Evolutionary conservation across 2,888 invertebrate species (phyloP).

Genomic region (Lepidocyrtinus sp.): DNA sequence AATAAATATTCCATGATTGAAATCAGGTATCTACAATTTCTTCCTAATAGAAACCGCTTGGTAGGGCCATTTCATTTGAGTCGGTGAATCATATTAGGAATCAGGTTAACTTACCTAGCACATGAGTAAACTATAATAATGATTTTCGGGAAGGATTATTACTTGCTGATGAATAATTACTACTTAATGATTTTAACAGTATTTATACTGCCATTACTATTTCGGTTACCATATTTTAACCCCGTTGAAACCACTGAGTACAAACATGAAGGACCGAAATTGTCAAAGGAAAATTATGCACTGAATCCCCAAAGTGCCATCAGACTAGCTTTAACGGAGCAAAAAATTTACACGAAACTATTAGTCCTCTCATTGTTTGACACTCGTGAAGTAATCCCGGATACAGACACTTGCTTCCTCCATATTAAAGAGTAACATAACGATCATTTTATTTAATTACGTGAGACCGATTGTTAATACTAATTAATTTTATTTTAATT

Average conservation of each 20-base stretch:
- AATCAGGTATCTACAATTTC: no score
- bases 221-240: no score
- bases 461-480: background rate
- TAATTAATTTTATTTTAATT: background rate
- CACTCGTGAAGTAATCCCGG: background rate
- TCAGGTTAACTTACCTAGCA: no score
- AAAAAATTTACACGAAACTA: slow-evolving; percentile 5
- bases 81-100: no score
- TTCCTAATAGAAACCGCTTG: no score
- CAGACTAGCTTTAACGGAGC: slow-evolving; percentile 12
- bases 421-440: background rate
- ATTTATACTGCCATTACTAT: no score
- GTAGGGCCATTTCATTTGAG: no score
- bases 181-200: background rate
- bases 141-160: background rate
- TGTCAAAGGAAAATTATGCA: slow-evolving; percentile 1
- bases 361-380: background rate
- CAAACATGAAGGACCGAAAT: background rate
- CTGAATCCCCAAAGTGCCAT: slow-evolving; percentile 6
- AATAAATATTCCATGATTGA: no score
- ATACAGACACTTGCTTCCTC: background rate
- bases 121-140: background rate
- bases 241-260: no score
- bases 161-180: background rate
- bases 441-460: no score